phyloP scores from a whole-genome alignment of 1,140 invertebrate genomes.

The Pantala flavescens region DNA sequence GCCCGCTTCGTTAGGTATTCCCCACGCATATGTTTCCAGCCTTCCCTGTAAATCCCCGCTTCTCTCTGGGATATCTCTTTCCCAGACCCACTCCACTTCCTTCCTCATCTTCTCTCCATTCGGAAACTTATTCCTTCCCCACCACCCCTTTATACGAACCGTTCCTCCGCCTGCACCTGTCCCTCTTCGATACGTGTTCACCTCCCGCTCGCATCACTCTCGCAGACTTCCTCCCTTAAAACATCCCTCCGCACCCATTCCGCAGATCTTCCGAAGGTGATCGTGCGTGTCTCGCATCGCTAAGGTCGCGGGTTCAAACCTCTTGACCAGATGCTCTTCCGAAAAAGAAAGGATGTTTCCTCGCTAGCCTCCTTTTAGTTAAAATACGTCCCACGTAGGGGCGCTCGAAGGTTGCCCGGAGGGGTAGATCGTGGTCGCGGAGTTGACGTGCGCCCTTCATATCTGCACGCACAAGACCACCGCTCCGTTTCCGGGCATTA shows the following conservation, averaged over 20 bases:
- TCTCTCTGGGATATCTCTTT: not conserved
- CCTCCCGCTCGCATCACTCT: not conserved
- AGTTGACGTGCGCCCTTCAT: no score
- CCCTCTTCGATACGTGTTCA: not conserved
- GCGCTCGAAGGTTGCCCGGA: not conserved
- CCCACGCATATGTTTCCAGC: conserved; percentile 1
- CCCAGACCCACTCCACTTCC: not conserved
- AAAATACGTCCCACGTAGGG: not conserved
- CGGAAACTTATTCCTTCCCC: not conserved
- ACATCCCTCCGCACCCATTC: not conserved
- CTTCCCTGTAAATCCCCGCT: not conserved
- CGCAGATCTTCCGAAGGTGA: not conserved
- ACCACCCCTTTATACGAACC: not conserved
- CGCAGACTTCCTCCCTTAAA: not conserved
- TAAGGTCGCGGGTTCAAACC: conserved; percentile 3
- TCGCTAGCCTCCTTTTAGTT: not conserved
- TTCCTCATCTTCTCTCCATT: not conserved
- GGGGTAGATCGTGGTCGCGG: not conserved
- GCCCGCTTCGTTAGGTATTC: not conserved
- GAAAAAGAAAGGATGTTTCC: not conserved
- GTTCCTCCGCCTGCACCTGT: not conserved
- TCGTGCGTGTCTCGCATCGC: not conserved
- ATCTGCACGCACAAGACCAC: no score
- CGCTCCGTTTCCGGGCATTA: no score
- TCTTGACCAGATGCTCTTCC: not conserved